Percentiles rank a stretch among this genome's conserved stretches.
Conservation (phyloP, 2,113 vertebrate species). For the Ramphastos sulfuratus region DNA sequence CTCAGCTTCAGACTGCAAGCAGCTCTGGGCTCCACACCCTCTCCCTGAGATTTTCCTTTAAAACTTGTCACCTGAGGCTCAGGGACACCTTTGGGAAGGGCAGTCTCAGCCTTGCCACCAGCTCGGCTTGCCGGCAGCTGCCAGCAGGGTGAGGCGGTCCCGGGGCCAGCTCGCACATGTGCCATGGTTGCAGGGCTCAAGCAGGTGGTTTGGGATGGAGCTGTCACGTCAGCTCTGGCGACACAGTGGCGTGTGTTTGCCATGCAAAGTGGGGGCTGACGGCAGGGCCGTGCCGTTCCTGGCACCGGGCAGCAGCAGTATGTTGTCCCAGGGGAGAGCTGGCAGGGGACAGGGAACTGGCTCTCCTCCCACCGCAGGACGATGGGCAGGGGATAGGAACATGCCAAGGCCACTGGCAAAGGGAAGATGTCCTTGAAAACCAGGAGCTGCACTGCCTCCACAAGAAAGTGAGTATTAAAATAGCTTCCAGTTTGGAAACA, state of each 20-base stretch:
- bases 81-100: neutral
- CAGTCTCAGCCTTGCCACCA: accelerated
- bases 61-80: neutral
- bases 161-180: accelerated
- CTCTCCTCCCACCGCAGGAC: accelerated
- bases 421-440: neutral
- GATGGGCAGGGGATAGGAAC: neutral
- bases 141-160: accelerated
- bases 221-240: accelerated
- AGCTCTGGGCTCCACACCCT: neutral
- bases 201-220: constrained; percentile 12
- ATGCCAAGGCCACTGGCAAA: neutral
- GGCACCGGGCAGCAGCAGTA: neutral
- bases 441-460: neutral
- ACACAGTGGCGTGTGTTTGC: neutral
- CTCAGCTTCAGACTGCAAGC: neutral
- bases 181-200: accelerated
- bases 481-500: neutral
- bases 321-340: neutral
- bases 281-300: neutral
- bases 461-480: neutral
- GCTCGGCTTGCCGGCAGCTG: neutral
- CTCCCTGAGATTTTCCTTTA: neutral
- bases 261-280: accelerated
- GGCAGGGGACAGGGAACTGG: neutral